These are phyloP conservation scores for Ara ararauna DNA, from an alignment of 2,797 vertebrate genomes.

Conservation along the genomic window DNA sequence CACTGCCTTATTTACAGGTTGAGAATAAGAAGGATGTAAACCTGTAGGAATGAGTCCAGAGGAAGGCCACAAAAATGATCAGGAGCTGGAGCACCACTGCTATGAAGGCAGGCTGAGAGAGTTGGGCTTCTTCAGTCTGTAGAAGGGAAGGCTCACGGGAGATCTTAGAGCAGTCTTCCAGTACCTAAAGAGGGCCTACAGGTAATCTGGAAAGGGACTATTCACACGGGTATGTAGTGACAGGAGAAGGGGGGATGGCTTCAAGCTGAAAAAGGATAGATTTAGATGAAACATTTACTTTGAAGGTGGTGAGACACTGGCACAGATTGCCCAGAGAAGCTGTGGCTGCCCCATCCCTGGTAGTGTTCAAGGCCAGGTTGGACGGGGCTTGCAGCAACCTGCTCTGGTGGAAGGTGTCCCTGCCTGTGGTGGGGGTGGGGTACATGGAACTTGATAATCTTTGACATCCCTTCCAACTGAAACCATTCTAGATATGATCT, in stretches of 20 bases:
- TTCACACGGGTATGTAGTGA: not conserved
- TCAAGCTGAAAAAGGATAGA: not conserved
- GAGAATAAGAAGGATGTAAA: not conserved
- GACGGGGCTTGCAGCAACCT: not conserved
- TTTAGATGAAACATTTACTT: not conserved
- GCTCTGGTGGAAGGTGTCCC: not conserved
- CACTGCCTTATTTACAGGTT: not conserved
- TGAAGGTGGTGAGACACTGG: not conserved
- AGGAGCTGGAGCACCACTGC: not conserved
- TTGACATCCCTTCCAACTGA: not conserved
- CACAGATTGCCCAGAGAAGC: not conserved
- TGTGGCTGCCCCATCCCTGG: not conserved
- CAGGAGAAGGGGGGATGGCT: not conserved
- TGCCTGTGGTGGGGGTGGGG: not conserved
- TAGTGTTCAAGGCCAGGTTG: not conserved
- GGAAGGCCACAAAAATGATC: not conserved
- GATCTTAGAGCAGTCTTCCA: not conserved
- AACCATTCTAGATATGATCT: not conserved
- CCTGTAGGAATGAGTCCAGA: not conserved
- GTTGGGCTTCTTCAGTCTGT: not conserved
- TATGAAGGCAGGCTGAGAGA: not conserved
- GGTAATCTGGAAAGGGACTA: not conserved
- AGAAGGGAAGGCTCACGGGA: not conserved
- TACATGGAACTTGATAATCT: not conserved
- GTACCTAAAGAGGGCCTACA: not conserved